phyloP scores from a whole-genome alignment of 2,888 invertebrate species.

The Tetramorium bicarinatum region DNA sequence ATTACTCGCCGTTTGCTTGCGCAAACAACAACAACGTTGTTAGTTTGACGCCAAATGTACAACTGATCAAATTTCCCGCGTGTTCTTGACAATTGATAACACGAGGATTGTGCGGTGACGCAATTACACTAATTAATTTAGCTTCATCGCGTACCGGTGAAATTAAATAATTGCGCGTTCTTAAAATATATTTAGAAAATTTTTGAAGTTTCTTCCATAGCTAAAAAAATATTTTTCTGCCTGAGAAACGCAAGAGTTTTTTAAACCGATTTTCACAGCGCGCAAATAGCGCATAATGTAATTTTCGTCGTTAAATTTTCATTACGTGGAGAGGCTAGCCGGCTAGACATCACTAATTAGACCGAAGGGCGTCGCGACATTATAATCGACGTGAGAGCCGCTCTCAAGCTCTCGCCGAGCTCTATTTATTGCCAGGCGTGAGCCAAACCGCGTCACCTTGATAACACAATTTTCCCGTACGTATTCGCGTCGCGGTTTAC shows the following conservation, averaged over 20 bases:
- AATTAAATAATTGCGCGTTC: background rate
- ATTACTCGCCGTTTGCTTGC: conserved; percentile 18
- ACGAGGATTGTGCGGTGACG: background rate
- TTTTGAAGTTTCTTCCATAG: background rate
- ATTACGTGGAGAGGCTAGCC: background rate
- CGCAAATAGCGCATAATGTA: background rate
- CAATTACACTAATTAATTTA: conserved; percentile 39
- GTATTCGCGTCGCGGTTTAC: conserved; percentile 26
- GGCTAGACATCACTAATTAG: conserved; percentile 18
- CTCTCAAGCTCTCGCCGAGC: conserved; percentile 27
- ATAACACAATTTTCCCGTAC: conserved; percentile 26
- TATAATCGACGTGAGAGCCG: conserved; percentile 40
- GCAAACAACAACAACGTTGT: conserved; percentile 23
- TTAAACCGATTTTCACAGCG: background rate
- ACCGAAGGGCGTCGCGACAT: conserved; percentile 30
- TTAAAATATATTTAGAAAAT: background rate
- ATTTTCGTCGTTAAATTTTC: conserved; percentile 13
- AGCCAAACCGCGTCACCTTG: conserved; percentile 29
- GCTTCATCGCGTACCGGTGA: background rate
- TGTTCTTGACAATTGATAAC: conserved; percentile 25
- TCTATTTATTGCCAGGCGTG: conserved; percentile 30
- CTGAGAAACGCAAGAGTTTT: background rate
- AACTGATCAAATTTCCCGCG: conserved; percentile 32
- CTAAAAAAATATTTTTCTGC: background rate
- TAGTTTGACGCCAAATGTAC: background rate